Conservation (phyloP, 1,140 invertebrate genomes). For the Caerostris extrusa region DNA sequence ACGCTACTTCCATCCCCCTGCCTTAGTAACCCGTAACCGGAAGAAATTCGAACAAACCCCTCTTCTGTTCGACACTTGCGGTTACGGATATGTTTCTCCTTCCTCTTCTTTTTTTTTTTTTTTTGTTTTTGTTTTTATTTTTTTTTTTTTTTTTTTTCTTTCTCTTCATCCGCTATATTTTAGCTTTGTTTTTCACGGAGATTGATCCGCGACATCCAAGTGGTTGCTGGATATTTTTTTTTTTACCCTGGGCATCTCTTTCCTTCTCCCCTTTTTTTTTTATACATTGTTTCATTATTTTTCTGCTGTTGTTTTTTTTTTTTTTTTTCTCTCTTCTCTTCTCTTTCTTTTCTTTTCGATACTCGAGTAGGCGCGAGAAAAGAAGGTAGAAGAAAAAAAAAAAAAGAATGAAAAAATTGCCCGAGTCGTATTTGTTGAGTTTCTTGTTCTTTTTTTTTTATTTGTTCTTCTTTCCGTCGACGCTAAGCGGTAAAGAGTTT, state of each 20-base stretch:
- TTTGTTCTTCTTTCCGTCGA: not conserved
- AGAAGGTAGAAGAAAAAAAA: slow-evolving; percentile 1
- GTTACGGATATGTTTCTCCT: slow-evolving; percentile 72
- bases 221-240: slow-evolving; percentile 26
- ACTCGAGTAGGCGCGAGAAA: slow-evolving; percentile 23
- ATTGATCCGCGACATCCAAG: slow-evolving; percentile 66
- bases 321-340: not conserved
- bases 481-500: slow-evolving; percentile 36
- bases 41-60: slow-evolving; percentile 74
- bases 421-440: slow-evolving; percentile 48
- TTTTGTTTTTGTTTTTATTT: slow-evolving; percentile 27
- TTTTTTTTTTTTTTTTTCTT: slow-evolving; percentile 14
- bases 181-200: slow-evolving; percentile 71
- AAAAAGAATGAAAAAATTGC: not conserved
- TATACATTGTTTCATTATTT: not conserved
- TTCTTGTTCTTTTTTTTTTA: not conserved
- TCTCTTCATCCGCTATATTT: slow-evolving; percentile 52
- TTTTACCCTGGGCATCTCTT: not conserved
- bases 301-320: not conserved
- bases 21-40: slow-evolving; percentile 60
- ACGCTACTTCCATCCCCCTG: not conserved
- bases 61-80: slow-evolving; percentile 71
- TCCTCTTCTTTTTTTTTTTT: slow-evolving; percentile 1
- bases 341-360: slow-evolving; percentile 32
- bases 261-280: not conserved